Evolutionary conservation across 2,888 invertebrate species (phyloP).

Genomic region (Dasypogon diadema): DNA sequence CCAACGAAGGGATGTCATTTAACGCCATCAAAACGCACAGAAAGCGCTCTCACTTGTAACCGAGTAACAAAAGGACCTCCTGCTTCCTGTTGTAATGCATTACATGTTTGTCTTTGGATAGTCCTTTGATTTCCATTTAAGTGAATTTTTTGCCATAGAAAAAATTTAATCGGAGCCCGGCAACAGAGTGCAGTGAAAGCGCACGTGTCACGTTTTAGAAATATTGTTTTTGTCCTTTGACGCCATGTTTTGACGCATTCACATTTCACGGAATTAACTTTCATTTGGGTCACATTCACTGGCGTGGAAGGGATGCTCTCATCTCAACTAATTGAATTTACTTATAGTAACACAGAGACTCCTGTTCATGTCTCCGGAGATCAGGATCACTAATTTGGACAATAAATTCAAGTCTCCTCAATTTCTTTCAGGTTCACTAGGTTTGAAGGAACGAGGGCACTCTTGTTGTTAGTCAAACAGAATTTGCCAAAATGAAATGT

Average conservation of each 20-base stretch:
- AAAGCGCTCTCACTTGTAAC: constrained; percentile 11
- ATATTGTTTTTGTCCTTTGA: not conserved
- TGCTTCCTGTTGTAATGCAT: not conserved
- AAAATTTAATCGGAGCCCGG: too few species aligned
- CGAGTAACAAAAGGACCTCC: constrained; percentile 8
- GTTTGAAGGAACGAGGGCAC: not conserved
- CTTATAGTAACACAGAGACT: too few species aligned
- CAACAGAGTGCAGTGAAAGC: too few species aligned
- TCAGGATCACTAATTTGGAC: not conserved
- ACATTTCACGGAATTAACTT: not conserved
- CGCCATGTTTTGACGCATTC: not conserved
- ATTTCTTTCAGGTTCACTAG: not conserved
- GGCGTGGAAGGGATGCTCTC: too few species aligned
- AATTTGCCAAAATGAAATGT: not conserved
- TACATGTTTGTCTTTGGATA: not conserved
- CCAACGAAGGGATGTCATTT: constrained; percentile 4
- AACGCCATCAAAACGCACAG: constrained; percentile 3
- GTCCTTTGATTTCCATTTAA: not conserved
- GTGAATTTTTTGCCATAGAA: not conserved
- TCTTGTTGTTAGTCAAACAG: constrained; percentile 9
- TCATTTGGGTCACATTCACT: not conserved
- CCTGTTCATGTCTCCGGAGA: not conserved
- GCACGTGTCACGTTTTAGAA: not conserved
- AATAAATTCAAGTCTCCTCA: not conserved
- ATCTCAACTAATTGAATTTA: too few species aligned